These are phyloP conservation scores for Tiphia femorata DNA, from an alignment of 2,888 invertebrate species.

Conservation along the genomic window DNA sequence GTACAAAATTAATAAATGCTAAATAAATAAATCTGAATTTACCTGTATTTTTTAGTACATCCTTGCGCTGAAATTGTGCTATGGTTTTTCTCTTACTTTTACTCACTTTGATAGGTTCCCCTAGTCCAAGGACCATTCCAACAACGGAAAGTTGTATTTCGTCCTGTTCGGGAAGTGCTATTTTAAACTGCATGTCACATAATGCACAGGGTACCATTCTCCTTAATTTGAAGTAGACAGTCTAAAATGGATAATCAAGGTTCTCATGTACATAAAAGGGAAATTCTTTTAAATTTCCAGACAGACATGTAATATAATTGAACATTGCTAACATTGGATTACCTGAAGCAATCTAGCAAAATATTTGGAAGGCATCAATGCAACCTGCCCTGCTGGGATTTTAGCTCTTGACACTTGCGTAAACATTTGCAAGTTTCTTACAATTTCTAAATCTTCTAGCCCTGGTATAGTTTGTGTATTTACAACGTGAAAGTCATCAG, in stretches of 20 bases:
- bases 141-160: constrained; percentile 79
- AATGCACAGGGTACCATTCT: constrained; percentile 90
- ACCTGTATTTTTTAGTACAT: constrained; percentile 56
- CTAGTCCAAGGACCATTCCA: constrained; percentile 85
- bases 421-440: constrained; percentile 85
- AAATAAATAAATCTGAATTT: constrained; percentile 10
- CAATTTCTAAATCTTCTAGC: constrained; percentile 76
- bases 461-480: constrained; percentile 85
- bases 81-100: constrained; percentile 67
- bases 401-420: constrained; percentile 77
- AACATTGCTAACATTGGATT: neutral
- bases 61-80: no score
- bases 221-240: constrained; percentile 90
- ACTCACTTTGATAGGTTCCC: constrained; percentile 72
- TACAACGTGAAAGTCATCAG: constrained; percentile 83
- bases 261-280: constrained; percentile 2
- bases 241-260: constrained; percentile 53
- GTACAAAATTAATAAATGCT: constrained; percentile 2
- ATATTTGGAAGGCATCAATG: constrained; percentile 70
- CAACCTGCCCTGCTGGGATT: constrained; percentile 70
- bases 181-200: constrained; percentile 83
- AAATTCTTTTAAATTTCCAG: constrained; percentile 38
- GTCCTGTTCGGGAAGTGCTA: constrained; percentile 89
- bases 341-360: constrained; percentile 73
- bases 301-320: neutral